These are phyloP conservation scores for Plecotus auritus DNA, from an alignment of 2,113 vertebrate species.

Conservation along the genomic window DNA sequence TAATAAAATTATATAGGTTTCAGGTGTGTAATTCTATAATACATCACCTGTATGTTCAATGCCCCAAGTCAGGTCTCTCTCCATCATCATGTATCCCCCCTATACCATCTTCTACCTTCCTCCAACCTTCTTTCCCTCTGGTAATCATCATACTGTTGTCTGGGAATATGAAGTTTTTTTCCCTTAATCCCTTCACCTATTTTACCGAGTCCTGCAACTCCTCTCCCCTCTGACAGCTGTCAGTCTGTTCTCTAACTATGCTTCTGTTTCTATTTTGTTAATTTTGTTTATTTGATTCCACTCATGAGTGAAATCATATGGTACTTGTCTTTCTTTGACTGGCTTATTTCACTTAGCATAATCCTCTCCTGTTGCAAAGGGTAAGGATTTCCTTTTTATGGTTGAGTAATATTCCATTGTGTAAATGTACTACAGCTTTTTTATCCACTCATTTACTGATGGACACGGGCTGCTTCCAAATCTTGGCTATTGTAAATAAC, in stretches of 20 bases:
- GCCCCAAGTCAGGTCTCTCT: neutral
- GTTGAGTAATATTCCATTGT: too few relatives aligned
- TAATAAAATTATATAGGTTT: neutral
- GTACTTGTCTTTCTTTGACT: neutral
- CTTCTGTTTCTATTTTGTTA: neutral
- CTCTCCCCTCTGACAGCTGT: neutral
- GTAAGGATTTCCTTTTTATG: too few relatives aligned
- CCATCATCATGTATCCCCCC: neutral
- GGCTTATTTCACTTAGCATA: neutral
- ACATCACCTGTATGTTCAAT: neutral
- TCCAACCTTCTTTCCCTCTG: neutral
- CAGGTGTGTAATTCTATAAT: neutral
- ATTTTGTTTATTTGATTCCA: neutral
- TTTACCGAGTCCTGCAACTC: neutral
- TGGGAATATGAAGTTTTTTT: neutral
- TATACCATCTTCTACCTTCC: neutral
- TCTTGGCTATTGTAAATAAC: neutral
- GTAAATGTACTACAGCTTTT: neutral
- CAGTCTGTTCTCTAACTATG: neutral
- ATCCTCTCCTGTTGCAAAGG: neutral
- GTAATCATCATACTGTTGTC: neutral
- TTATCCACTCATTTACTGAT: neutral
- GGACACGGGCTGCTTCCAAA: neutral
- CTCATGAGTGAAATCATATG: neutral
- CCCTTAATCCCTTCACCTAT: neutral